Evolutionary conservation across 2,888 invertebrate species (phyloP), one percentile per base, ranked within the genome.

Genomic region (Ophioninae sp.): DNA sequence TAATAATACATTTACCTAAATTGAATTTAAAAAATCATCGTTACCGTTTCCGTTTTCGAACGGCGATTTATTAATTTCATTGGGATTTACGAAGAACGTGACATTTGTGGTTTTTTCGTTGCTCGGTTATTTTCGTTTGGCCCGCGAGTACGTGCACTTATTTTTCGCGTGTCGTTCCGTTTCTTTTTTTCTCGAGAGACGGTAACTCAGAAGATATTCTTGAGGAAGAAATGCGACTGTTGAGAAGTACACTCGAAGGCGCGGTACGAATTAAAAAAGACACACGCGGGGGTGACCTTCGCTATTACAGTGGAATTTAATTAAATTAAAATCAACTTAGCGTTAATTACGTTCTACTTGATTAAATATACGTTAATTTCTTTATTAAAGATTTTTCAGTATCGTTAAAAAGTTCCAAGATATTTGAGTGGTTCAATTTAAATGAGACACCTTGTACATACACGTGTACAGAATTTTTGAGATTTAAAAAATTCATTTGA

Each of bases 181-280:
- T 56, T 6, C 0, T 41, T n/a, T 76, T 68, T 17, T 68, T 23
- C 2, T 8, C 13, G 8, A 17, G 39, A 64, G 51, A 30, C 30
- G 30, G 30, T 30, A 44, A 68, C 30, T 10, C 69, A 7, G 71
- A 23, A 30, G 41, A 44, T 73, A 37, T 59, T 37, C 17, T 22
- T 10, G 22, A 51, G 17, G 39, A 30, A 44, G 73, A 37, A 73
- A 83, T 83, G 83, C 39, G 80, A 77, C 37, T 80, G 17, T 58
- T 76, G 22, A 69, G 41, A 22, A 83, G 73, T 69, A 22, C 61
- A 22, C 6, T 79, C 63, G 67, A 80, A 58, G 22, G 68, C 58
- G 77, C 80, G 83, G 83, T 83, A 76, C 51, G 51, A 51, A 5
- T 56, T 41, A 6, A 74, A 2, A 7, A 56, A 56, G 10, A 69